phyloP scores from a whole-genome alignment of 1,140 invertebrate genomes.

The Drosophila ogumai region DNA sequence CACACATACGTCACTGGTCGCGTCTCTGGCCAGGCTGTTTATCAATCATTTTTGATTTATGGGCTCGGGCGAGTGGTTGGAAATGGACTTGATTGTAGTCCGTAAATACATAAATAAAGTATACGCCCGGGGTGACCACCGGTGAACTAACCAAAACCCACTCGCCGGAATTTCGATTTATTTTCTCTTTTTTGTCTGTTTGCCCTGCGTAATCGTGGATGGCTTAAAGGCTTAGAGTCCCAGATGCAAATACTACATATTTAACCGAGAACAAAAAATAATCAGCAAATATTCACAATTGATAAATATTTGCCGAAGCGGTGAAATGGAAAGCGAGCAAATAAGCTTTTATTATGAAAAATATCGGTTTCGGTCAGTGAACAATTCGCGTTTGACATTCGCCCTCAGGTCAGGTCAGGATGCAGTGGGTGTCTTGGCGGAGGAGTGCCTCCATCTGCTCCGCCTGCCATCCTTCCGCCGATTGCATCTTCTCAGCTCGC shows the following conservation, averaged over 20 bases:
- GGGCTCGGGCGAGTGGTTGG: conserved; percentile 35
- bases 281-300: conserved; percentile 39
- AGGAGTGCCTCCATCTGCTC: conserved; percentile 1
- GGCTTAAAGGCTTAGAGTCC: conserved; percentile 65
- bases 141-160: conserved; percentile 45
- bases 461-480: conserved; percentile 5
- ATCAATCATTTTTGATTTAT: conserved; percentile 83
- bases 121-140: conserved; percentile 34
- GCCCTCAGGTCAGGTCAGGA: conserved; percentile 28
- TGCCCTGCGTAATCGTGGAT: conserved; percentile 20
- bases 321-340: conserved; percentile 27
- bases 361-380: conserved; percentile 66
- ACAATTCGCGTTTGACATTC: conserved; percentile 56
- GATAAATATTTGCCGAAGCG: conserved; percentile 41
- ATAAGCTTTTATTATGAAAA: conserved; percentile 33
- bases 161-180: conserved; percentile 62
- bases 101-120: conserved; percentile 51
- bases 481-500: conserved; percentile 48
- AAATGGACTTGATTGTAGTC: conserved; percentile 44
- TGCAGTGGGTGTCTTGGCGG: conserved; percentile 1
- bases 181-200: conserved; percentile 52
- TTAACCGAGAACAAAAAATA: conserved; percentile 50
- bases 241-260: conserved; percentile 55
- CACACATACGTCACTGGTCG: conserved; percentile 4
- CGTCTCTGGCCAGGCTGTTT: conserved; percentile 45